Base-by-base conservation (phyloP, 2,113 vertebrate species). In the Cyprinodon variegatus region DNA sequence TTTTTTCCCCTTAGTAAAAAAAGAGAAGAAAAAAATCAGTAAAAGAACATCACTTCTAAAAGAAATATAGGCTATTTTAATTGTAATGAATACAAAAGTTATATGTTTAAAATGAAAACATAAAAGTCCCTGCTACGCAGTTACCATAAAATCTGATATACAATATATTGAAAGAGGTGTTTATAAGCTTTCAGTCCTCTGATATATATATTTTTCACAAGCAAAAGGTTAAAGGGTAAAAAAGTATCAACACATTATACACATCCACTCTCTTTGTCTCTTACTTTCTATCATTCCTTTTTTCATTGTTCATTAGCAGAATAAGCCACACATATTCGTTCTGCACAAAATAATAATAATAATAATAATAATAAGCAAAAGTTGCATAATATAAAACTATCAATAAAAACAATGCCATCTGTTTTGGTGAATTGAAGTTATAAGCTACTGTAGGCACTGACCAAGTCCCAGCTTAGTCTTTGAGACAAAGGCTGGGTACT, bases 1-100 rank as follows among this genome's bases (percentile, higher is more conserved):
- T 82, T 70, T 57, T 82, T 87, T 81, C 63, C 65, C 29, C 90
- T 91, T 22, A n/a, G 45, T 13, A 90, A 92, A 92, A 91, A 90
- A 89, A 82, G 81, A 43, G 63, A 66, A 11, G 17, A 57, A 74
- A 39, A 45, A 36, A 8, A 69, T 57, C 20, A 80, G 73, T 65
- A 22, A 64, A 45, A 72, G 37, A 4, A 81, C 79, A 76, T 87
- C 78, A 71, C 62, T 76, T 69, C 69, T 70, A 43, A 73, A 67
- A 76, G 15, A 83, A 45, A 81, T 73, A 74, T 86, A 86, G 87
- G 86, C 88, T 29, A 91, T 85, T 90, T 89, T 67, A 76, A 73
- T 85, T 62, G 77, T 84, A 74, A 79, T 76, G 48, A 83, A 62
- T 45, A 68, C 76, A 22, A 81, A 79, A 79, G 60, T 83, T 59